Evolutionary conservation across 2,888 invertebrate species (phyloP).

Genomic region (Lacanobia wlatinum): DNA sequence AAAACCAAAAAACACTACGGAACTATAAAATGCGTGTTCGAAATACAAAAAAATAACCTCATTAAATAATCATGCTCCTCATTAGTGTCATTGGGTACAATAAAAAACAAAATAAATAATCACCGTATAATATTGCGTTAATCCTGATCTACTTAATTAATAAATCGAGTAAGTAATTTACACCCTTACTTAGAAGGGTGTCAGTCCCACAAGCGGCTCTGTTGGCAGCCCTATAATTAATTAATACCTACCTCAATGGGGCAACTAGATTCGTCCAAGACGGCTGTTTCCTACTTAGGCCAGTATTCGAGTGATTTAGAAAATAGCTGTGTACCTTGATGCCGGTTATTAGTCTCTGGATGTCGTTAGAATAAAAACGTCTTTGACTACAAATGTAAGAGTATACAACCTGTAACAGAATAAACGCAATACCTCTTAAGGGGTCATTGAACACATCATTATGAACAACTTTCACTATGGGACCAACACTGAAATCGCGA

Average conservation of each 20-base stretch:
- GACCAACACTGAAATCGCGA: too few relatives aligned
- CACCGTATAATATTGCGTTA: not conserved
- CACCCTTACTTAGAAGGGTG: conserved; percentile 42
- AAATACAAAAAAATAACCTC: too few relatives aligned
- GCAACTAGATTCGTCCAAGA: conserved; percentile 55
- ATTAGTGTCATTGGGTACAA: not conserved
- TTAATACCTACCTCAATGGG: conserved; percentile 69
- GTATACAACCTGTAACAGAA: too few relatives aligned
- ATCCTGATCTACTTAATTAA: conserved; percentile 20
- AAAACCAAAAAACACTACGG: too few relatives aligned
- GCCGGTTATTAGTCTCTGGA: not conserved
- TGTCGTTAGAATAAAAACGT: not conserved
- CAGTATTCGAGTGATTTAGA: conserved; percentile 22
- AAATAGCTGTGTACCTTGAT: conserved; percentile 25
- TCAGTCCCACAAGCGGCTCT: conserved; percentile 60
- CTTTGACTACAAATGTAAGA: too few relatives aligned
- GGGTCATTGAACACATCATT: too few relatives aligned
- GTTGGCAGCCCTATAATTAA: conserved; percentile 67
- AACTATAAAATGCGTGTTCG: too few relatives aligned
- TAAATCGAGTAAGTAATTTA: conserved; percentile 52
- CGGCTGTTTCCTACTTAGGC: conserved; percentile 17
- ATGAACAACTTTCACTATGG: too few relatives aligned
- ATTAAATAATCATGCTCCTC: not conserved
- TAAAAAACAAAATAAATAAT: conserved; percentile 2
- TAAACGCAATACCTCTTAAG: too few relatives aligned